phyloP scores from a whole-genome alignment of 1,140 invertebrate species.

The Diabrotica undecimpunctata region DNA sequence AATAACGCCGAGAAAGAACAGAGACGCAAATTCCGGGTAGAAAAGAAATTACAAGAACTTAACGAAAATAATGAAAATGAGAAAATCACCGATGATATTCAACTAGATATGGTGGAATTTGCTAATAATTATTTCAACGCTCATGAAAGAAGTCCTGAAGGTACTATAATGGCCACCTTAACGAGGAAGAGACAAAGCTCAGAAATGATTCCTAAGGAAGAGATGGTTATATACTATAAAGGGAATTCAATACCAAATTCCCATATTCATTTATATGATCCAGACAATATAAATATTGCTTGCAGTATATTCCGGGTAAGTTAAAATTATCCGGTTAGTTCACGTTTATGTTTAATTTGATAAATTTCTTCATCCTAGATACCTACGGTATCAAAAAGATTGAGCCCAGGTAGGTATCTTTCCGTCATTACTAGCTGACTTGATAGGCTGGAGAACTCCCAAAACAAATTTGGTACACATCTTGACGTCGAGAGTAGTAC shows the following conservation, averaged over 20 bases:
- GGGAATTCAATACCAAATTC: slow-evolving; percentile 86
- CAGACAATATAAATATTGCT: slow-evolving; percentile 86
- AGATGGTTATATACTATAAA: slow-evolving; percentile 90
- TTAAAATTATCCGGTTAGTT: slow-evolving; percentile 20
- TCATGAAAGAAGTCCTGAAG: slow-evolving; percentile 80
- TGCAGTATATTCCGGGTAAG: slow-evolving; percentile 86
- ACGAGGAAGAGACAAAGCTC: slow-evolving; percentile 75
- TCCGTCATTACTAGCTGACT: too few species aligned
- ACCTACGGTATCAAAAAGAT: too few species aligned
- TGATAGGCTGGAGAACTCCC: too few species aligned
- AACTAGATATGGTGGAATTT: slow-evolving; percentile 88
- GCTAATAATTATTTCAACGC: slow-evolving; percentile 91
- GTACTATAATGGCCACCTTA: slow-evolving; percentile 84
- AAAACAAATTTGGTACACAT: too few species aligned
- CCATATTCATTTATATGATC: slow-evolving; percentile 92
- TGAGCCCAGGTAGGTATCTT: too few species aligned
- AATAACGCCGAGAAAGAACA: slow-evolving; percentile 62
- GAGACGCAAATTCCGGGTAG: slow-evolving; percentile 76
- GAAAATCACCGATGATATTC: slow-evolving; percentile 53
- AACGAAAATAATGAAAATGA: slow-evolving; percentile 57
- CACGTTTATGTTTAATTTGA: too few species aligned
- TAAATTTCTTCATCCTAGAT: too few species aligned
- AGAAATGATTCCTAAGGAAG: slow-evolving; percentile 81
- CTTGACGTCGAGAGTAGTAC: too few species aligned
- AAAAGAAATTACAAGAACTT: slow-evolving; percentile 79